Conservation (phyloP, 1,140 invertebrate species). For the Philotrypesis tridentata region DNA sequence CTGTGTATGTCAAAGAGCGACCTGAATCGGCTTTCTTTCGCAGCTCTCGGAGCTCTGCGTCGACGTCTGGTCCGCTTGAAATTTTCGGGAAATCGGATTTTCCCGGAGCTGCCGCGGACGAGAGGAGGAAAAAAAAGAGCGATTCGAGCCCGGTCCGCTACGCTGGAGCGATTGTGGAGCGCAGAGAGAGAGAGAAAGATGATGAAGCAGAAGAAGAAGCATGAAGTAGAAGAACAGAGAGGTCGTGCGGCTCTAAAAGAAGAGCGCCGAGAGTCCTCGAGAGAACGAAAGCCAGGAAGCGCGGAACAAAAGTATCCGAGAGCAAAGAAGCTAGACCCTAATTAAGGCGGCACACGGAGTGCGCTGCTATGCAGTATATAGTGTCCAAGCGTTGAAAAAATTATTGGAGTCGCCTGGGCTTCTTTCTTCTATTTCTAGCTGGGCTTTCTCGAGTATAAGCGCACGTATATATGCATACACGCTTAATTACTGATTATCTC, state of each 20-base stretch:
- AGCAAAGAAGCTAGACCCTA: conserved; percentile 17
- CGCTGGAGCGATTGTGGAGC: background rate
- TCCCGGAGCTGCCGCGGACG: too few species aligned
- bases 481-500: too few species aligned
- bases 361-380: too few species aligned
- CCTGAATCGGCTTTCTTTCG: background rate
- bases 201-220: too few species aligned
- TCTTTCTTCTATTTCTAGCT: background rate
- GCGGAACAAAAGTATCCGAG: background rate
- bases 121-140: too few species aligned
- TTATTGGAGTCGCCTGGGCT: background rate
- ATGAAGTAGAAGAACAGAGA: too few species aligned
- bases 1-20: conserved; percentile 29
- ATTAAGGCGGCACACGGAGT: conserved; percentile 20
- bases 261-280: background rate
- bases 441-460: background rate
- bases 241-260: background rate
- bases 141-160: too few species aligned
- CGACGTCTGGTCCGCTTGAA: background rate
- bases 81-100: background rate
- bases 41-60: background rate
- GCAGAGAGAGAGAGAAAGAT: background rate
- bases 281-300: conserved; percentile 1
- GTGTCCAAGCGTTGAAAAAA: conserved; percentile 29
- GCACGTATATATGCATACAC: background rate